Percentiles rank a stretch among this genome's conserved stretches.
phyloP scores from a whole-genome alignment of 2,888 invertebrate genomes.

The Ecdyonurus torrentis region DNA sequence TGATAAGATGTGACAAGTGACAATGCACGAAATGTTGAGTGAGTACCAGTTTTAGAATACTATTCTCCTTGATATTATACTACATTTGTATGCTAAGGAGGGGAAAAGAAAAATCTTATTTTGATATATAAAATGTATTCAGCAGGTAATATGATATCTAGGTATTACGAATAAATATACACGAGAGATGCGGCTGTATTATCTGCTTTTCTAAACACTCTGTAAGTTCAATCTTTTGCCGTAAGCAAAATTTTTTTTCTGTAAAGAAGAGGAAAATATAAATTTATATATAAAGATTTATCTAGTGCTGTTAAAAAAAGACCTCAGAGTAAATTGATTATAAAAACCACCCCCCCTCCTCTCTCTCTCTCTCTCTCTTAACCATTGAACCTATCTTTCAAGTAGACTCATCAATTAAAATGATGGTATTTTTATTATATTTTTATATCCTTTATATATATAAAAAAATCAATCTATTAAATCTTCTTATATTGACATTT shows the following conservation, averaged over 20 bases:
- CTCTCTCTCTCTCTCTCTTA: not conserved
- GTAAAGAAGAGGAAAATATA: not conserved
- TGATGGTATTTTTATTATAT: not conserved
- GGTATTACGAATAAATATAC: too few relatives aligned
- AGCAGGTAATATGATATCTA: too few relatives aligned
- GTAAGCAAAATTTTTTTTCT: not conserved
- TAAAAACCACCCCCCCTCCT: not conserved
- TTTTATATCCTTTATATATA: too few relatives aligned
- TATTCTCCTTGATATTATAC: too few relatives aligned
- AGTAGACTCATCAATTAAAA: not conserved
- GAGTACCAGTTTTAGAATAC: too few relatives aligned
- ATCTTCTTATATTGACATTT: not conserved
- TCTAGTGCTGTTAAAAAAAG: not conserved
- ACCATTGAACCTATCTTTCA: not conserved
- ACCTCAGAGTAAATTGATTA: not conserved
- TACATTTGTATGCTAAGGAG: too few relatives aligned
- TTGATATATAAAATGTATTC: too few relatives aligned
- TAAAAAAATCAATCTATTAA: not conserved
- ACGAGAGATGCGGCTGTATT: too few relatives aligned
- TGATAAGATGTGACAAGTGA: too few relatives aligned
- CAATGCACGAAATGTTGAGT: too few relatives aligned
- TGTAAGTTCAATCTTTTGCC: not conserved
- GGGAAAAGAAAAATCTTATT: too few relatives aligned
- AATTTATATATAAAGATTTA: not conserved
- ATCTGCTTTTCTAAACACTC: not conserved